phyloP scores from a whole-genome alignment of 1,140 invertebrate species.

The Brachionus koreanus region DNA sequence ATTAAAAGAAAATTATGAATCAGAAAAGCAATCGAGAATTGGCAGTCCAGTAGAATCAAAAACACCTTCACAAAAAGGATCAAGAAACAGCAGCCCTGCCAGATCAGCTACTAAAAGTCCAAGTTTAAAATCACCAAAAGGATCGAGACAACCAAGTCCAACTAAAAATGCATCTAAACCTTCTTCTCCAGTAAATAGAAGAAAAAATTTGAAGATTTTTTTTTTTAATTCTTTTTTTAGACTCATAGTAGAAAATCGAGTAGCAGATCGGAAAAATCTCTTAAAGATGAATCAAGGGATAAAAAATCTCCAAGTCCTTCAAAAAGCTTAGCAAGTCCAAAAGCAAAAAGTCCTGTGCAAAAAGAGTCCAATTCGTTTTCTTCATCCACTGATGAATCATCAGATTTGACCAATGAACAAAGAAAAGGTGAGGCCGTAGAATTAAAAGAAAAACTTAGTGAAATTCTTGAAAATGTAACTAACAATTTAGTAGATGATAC shows the following conservation, averaged over 20 bases:
- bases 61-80: constrained; percentile 1
- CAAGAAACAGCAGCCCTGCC: background rate
- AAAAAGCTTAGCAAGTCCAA: no score
- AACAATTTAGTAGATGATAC: constrained; percentile 21
- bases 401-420: background rate
- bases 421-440: background rate
- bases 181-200: background rate
- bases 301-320: background rate
- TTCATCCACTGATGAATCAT: background rate
- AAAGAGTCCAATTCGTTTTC: background rate
- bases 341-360: background rate
- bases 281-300: background rate
- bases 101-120: background rate
- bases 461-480: background rate
- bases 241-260: background rate
- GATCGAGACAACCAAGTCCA: background rate
- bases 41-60: background rate
- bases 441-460: background rate
- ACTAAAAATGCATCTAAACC: background rate
- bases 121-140: background rate
- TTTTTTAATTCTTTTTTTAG: background rate
- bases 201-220: background rate
- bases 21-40: background rate
- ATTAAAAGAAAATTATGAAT: background rate
- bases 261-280: background rate